Base-by-base conservation (phyloP, 2,888 invertebrate species). In the Drosophila paramelanica region DNA sequence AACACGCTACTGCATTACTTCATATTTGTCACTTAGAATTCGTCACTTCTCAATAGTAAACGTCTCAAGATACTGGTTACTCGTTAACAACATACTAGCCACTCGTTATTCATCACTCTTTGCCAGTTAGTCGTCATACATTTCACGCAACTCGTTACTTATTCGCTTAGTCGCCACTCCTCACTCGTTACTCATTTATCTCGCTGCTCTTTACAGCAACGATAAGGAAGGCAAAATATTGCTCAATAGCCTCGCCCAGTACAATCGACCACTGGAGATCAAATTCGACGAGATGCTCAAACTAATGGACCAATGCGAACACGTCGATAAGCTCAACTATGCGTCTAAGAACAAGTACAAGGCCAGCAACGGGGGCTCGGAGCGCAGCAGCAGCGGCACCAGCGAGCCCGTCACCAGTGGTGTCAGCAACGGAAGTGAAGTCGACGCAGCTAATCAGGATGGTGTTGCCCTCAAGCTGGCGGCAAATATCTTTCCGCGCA, bases 261-360 rank as follows among this genome's bases (percentile, higher is more conserved):
- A 94, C 76, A 94, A 95, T 84, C 92, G 94, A 33, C 96, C 96
- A 1, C 93, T 95, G 42, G 93, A 93, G 69, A 95, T 96, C 73
- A 93, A 94, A 50, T 96, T 97, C 90, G 92, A 93, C 2, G 96
- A 96, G 91, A 97, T 97, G 96, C 93, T 96, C 66, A 94, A 94
- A 78, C 93, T 97, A 43, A 97, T 97, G 96, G 92, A 93, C n/a
- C 95, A 96, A 89, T 97, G 97, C 84, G 95, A 96, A 86, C 94
- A 94, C 91, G 93, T 97, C 72, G 94, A 94, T 61, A 91, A 89
- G 85, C 69, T 91, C 1, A 90, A 77, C 39, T 84, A 80, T 70
- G 79, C 78, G 5, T 50, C 85, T 6, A 74, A 73, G 1, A 68
- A 74, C 43, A 87, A 69, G 69, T 70, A 66, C 38, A 87, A 88